Base-by-base conservation (phyloP, 2,888 invertebrate species). In the Platypus cylindrus region DNA sequence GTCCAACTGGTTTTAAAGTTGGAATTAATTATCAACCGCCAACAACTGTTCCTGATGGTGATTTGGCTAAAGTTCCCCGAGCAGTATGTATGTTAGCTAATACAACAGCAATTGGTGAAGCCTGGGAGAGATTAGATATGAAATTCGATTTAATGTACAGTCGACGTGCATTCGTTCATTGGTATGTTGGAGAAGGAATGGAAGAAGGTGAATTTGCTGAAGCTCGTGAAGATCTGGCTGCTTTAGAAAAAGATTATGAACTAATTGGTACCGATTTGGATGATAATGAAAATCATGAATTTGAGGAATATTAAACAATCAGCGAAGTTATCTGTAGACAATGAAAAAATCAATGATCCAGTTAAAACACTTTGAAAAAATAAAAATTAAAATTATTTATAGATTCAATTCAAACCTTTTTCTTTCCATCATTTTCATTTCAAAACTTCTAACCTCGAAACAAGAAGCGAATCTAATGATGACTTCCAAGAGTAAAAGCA, bases 11-110 rank as follows among this genome's bases (percentile, higher is more conserved):
- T 46, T 77, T 78, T 70, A 77, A 77, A 63, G 76, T 77, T 41
- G 86, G 83, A 58, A 84, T 85, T 70, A 91, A 91, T 71, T 91
- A 90, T 69, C 90, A 90, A 65, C 86, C 87, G 40, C 86, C 86
- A 17, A 86, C 86, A 44, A 89, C 87, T 17, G 90, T 93, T 33
- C 91, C 91, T n/a, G 90, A 89, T 4, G 91, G 90, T 16, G 91
- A 93, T 62, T 63, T 87, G 63, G 90, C 91, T 45, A 91, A 90
- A 70, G 90, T 93, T 17, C 87, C 89, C 63, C 81, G 93, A 53
- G 91, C 93, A 47, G 90, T 94, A 17, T 94, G 93, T 77, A 94
- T 94, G 91, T 90, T 93, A 71, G 89, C 89, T 59, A 94, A 93
- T 71, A 94, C 91, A 45, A 94, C 93, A 7, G 58, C 93, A 51